A percentile compares a stretch with the other conserved stretches of the same genome.
Evolutionary conservation across 2,888 invertebrate species (phyloP).

Genomic region (Atrina japonica): DNA sequence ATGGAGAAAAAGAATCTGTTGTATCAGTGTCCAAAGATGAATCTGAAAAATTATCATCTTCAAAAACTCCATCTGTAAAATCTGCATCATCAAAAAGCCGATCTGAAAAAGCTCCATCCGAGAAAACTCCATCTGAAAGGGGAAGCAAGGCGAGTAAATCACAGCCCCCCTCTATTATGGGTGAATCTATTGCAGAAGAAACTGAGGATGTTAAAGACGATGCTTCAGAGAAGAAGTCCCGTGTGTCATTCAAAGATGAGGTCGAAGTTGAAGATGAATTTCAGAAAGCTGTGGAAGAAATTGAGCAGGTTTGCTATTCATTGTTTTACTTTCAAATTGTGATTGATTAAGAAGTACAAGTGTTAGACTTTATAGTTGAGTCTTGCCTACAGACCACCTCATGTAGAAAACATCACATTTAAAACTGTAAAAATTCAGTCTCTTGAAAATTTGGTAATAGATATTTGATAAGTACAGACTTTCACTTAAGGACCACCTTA

Average conservation of each 20-base stretch:
- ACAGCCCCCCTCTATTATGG: slow-evolving; percentile 48
- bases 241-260: slow-evolving; percentile 49
- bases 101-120: slow-evolving; percentile 46
- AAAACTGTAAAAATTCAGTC: too few relatives aligned
- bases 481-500: too few relatives aligned
- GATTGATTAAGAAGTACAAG: too few relatives aligned
- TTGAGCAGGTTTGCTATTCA: slow-evolving; percentile 41
- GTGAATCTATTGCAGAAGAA: slow-evolving; percentile 46
- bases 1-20: slow-evolving; percentile 49
- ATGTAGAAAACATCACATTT: too few relatives aligned
- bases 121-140: slow-evolving; percentile 46
- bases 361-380: too few relatives aligned
- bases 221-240: slow-evolving; percentile 47
- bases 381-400: too few relatives aligned
- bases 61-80: slow-evolving; percentile 41
- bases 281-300: slow-evolving; percentile 54
- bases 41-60: too few relatives aligned
- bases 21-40: slow-evolving; percentile 20
- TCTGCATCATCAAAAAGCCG: slow-evolving; percentile 22
- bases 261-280: slow-evolving; percentile 61
- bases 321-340: too few relatives aligned
- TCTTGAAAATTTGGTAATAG: too few relatives aligned
- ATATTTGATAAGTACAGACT: too few relatives aligned
- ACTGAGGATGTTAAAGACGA: slow-evolving; percentile 42
- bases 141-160: slow-evolving; percentile 43